Conservation (phyloP, 2,888 invertebrate genomes). For the Suillia variegata region DNA sequence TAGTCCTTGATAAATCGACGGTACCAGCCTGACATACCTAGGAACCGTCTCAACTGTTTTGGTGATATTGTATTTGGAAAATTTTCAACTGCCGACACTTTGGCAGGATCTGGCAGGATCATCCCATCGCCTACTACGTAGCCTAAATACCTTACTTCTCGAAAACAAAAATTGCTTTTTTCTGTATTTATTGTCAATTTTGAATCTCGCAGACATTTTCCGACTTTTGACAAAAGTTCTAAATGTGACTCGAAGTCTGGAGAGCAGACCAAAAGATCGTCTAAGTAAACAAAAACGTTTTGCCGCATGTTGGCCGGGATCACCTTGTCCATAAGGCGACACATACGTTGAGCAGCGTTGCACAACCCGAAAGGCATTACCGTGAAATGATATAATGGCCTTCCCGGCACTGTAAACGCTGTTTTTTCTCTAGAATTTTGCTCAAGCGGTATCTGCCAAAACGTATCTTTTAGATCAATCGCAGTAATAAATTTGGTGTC, state of each 20-base stretch:
- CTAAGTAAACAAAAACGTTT: conserved; percentile 18
- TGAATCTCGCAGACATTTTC: conserved; percentile 4
- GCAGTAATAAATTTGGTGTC: conserved; percentile 21
- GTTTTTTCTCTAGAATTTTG: conserved; percentile 24
- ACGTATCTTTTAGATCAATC: conserved; percentile 28
- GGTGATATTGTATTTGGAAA: conserved; percentile 9
- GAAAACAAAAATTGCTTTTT: conserved; percentile 22
- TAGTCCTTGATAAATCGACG: conserved; percentile 16
- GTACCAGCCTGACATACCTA: conserved; percentile 21
- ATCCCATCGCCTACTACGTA: conserved; percentile 20
- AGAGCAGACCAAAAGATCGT: conserved; percentile 18
- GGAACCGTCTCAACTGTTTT: conserved; percentile 13
- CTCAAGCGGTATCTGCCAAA: conserved; percentile 19
- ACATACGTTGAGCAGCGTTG: conserved; percentile 23
- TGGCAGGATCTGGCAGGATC: conserved; percentile 18
- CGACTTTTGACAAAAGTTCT: background rate
- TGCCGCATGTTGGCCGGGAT: conserved; percentile 10
- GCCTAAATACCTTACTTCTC: conserved; percentile 14
- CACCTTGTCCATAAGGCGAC: conserved; percentile 21
- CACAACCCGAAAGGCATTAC: conserved; percentile 28
- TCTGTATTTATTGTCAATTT: conserved; percentile 18
- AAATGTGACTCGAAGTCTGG: conserved; percentile 11
- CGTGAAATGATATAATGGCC: conserved; percentile 19
- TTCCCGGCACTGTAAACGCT: conserved; percentile 35
- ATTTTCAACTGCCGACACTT: conserved; percentile 9